Percentiles rank a stretch among this genome's conserved stretches.
These are phyloP conservation scores for Diarsia rubi DNA, from an alignment of 2,888 invertebrate species.

Conservation along the genomic window DNA sequence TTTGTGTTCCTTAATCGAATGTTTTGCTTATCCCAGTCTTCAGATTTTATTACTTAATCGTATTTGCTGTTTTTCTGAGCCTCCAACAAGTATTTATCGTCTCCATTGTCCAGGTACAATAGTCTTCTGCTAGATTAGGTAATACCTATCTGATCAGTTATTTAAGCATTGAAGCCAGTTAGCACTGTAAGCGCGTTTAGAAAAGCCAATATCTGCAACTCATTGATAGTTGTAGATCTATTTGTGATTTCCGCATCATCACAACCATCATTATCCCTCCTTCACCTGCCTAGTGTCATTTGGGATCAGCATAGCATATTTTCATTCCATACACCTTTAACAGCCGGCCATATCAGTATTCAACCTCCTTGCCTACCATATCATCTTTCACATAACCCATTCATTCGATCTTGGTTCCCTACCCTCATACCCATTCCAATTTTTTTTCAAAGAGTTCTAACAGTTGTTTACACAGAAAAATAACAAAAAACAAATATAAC, in stretches of 20 bases:
- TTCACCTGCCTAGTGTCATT: neutral
- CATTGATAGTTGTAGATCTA: neutral
- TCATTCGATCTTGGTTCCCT: too few species aligned
- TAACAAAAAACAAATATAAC: neutral
- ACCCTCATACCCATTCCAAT: neutral
- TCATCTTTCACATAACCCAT: neutral
- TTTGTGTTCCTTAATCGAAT: neutral
- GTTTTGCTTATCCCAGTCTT: neutral
- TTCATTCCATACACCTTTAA: neutral
- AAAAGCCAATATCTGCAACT: neutral
- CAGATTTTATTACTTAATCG: neutral
- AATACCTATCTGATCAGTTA: neutral
- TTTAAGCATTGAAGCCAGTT: constrained; percentile 2
- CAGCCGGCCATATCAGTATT: neutral
- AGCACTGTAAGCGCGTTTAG: neutral
- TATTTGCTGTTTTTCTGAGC: neutral
- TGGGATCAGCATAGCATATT: neutral
- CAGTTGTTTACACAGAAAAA: constrained; percentile 13
- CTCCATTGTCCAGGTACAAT: neutral
- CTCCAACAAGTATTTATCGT: neutral
- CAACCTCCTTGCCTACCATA: neutral
- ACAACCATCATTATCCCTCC: neutral
- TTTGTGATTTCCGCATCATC: neutral
- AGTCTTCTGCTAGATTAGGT: neutral
- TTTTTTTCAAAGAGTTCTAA: constrained; percentile 3